phyloP scores from a whole-genome alignment of 2,113 vertebrate species.

The Lichenostomus cassidix region DNA sequence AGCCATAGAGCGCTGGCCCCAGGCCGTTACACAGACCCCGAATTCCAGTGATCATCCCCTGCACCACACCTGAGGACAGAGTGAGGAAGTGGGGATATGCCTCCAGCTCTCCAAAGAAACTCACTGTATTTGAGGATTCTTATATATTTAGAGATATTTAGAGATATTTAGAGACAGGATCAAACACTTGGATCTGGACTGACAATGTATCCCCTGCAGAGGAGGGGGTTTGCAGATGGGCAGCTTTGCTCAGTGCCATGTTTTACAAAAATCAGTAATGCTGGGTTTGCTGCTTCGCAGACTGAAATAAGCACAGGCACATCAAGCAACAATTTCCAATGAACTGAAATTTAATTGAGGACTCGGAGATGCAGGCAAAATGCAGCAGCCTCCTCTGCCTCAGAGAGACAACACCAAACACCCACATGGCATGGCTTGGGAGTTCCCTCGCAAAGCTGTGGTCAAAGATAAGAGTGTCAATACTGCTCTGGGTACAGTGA shows the following conservation, averaged over 20 bases:
- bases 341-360: neutral
- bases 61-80: constrained; percentile 82
- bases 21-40: constrained; percentile 89
- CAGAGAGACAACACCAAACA: neutral
- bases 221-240: neutral
- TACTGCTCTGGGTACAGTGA: neutral
- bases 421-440: neutral
- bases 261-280: neutral
- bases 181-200: neutral
- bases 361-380: neutral
- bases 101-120: neutral
- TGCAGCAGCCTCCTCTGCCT: neutral
- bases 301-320: neutral
- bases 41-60: constrained; percentile 92
- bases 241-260: neutral
- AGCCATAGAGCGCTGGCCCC: constrained; percentile 86
- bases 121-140: fast-evolving
- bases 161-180: neutral
- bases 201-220: neutral
- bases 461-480: neutral
- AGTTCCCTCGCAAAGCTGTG: neutral
- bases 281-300: neutral
- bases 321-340: neutral
- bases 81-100: neutral
- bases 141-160: neutral